phyloP scores from a whole-genome alignment of 2,888 invertebrate genomes.

The Drosophila greeni region DNA sequence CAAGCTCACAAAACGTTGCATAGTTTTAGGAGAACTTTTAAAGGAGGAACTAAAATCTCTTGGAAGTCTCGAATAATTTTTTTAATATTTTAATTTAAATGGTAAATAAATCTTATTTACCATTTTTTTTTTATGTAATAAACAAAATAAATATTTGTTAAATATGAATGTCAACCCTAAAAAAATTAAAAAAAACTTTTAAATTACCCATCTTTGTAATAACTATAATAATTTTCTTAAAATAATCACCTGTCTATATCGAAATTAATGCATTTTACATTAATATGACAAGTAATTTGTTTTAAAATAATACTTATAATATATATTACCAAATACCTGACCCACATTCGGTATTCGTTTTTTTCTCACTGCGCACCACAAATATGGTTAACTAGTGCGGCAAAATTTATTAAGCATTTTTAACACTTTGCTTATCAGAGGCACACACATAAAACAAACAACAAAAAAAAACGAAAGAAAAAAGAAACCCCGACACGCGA shows the following conservation, averaged over 20 bases:
- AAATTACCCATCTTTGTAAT: neutral
- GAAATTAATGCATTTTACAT: neutral
- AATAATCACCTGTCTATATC: neutral
- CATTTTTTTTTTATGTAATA: no score
- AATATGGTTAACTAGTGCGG: slow-evolving; percentile 10
- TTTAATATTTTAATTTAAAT: no score
- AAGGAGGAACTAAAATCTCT: neutral
- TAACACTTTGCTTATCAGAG: slow-evolving; percentile 22
- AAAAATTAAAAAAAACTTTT: neutral
- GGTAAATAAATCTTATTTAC: no score
- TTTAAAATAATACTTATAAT: neutral
- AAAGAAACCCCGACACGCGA: slow-evolving; percentile 19
- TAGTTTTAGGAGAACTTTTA: neutral
- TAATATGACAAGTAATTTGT: no score
- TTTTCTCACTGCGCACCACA: neutral
- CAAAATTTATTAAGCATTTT: slow-evolving; percentile 14
- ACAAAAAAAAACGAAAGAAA: neutral
- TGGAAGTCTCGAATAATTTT: no score
- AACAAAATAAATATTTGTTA: no score
- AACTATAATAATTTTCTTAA: neutral
- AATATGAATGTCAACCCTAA: no score
- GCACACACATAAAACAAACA: slow-evolving; percentile 14
- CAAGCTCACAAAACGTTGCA: neutral
- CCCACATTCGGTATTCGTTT: slow-evolving; percentile 6
- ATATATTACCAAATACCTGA: slow-evolving; percentile 3